These are phyloP conservation scores for Cheilosia urbana DNA, from an alignment of 2,888 invertebrate species.

Conservation along the genomic window DNA sequence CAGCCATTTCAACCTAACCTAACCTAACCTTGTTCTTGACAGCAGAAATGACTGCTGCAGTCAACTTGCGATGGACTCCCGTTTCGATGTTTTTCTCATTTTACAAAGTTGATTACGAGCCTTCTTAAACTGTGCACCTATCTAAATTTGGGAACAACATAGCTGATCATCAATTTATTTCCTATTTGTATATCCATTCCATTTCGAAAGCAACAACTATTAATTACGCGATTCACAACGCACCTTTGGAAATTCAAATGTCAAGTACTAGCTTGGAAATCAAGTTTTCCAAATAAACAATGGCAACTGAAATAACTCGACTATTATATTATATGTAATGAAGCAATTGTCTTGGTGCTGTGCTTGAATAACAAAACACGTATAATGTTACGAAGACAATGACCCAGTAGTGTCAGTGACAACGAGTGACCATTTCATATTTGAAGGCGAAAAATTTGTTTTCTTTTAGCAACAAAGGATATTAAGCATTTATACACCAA, in stretches of 20 bases:
- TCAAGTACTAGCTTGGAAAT: conserved; percentile 28
- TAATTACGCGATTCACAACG: not conserved
- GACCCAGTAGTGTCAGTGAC: conserved; percentile 15
- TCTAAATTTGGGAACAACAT: too few relatives aligned
- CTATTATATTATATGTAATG: conserved; percentile 1
- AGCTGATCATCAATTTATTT: too few relatives aligned
- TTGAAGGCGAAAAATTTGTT: too few relatives aligned
- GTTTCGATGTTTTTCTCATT: too few relatives aligned
- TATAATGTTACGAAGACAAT: conserved; percentile 35
- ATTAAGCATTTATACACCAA: too few relatives aligned
- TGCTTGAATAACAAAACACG: conserved; percentile 23
- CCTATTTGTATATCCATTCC: not conserved
- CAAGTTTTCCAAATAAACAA: conserved; percentile 32
- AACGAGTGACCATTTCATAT: conserved; percentile 10
- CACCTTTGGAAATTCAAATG: conserved; percentile 26
- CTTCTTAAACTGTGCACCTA: too few relatives aligned
- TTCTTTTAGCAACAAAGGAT: too few relatives aligned
- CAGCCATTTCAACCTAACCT: too few relatives aligned
- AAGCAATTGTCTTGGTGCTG: conserved; percentile 21
- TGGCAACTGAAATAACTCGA: conserved; percentile 16
- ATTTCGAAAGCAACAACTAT: not conserved
- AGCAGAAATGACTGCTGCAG: too few relatives aligned
- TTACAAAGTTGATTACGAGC: too few relatives aligned
- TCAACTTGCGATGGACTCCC: too few relatives aligned
- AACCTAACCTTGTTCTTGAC: too few relatives aligned